Conservation (phyloP, 2,797 vertebrate species). For the Sternotherus odoratus region DNA sequence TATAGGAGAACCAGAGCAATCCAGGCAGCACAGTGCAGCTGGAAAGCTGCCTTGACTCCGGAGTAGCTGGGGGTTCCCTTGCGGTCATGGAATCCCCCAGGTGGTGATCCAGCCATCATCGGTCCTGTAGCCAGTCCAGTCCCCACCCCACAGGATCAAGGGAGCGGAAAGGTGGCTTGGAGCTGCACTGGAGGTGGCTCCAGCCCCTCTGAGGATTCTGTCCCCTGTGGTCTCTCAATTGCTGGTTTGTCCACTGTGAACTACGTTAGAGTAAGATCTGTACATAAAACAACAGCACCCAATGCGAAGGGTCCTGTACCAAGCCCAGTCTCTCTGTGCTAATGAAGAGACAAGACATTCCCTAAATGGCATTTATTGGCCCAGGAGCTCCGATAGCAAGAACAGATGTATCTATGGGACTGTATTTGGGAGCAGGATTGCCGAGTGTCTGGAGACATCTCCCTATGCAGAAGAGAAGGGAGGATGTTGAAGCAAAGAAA, state of each 20-base stretch:
- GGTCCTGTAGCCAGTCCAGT: no score
- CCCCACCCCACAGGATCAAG: no score
- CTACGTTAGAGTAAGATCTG: neutral
- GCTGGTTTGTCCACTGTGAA: no score
- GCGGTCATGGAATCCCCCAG: neutral
- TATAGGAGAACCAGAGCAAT: neutral
- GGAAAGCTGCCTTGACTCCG: neutral
- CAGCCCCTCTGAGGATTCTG: no score
- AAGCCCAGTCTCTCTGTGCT: neutral
- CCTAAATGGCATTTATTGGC: neutral
- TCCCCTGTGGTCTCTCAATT: no score
- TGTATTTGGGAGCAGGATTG: neutral
- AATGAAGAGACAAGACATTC: neutral
- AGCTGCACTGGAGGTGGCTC: no score
- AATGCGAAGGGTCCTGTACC: neutral
- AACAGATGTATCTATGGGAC: neutral
- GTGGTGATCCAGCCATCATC: neutral
- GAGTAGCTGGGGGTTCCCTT: neutral
- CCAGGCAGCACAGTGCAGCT: neutral
- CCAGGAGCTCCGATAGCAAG: neutral
- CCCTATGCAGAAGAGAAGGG: neutral
- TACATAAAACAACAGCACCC: neutral
- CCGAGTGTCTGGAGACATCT: neutral
- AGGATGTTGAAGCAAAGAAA: neutral
- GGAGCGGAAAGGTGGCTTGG: no score